Evolutionary conservation across 2,797 vertebrate species (phyloP), one percentile per base, ranked within the genome.

Genomic region (Channallabes apus): DNA sequence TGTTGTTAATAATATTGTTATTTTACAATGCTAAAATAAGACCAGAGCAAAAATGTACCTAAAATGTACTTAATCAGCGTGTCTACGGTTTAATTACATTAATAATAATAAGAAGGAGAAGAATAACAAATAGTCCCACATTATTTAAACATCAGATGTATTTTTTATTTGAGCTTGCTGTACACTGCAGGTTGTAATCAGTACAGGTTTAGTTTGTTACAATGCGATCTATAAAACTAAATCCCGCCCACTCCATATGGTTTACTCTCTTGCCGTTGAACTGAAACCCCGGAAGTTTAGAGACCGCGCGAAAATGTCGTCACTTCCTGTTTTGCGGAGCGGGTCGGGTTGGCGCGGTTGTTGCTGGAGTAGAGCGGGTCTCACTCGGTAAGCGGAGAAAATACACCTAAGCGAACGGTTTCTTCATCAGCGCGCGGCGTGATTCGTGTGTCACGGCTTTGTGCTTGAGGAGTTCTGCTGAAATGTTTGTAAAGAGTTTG

Each of bases 261-360:
- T 14, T 46, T 24, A 51, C 24, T 12, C 72, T 75, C 46, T 51
- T 22, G 27, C 6, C 51, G 29, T 17, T 51, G 9, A 3, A 51
- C 17, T 14, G 5, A 81, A 80, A 67, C 41, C 18, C 79, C 79
- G 79, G 79, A 81, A 81, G 62, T 56, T 18, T 29, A 88, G 89
- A 91, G 86, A 94, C 92, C 95, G 95, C 95, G 95, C 94, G 94
- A 95, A 95, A 95, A 94, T 95, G 92, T 93, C 90, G 91, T 91
- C 90, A 95, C 91, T 94, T 95, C 94, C 94, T 90, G 93, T 94
- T 89, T 82, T 86, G 83, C 84, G 80, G 90, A 89, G 87, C 75
- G 58, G 72, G 65, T 58, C 38, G 76, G 64, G 85, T 94, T 96
- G 93, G 95, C 95, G 95, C 95, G 93, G 88, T 91, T 88, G 88